phyloP scores from a whole-genome alignment of 2,797 vertebrate genomes.

The Phrynocephalus vlangalii region DNA sequence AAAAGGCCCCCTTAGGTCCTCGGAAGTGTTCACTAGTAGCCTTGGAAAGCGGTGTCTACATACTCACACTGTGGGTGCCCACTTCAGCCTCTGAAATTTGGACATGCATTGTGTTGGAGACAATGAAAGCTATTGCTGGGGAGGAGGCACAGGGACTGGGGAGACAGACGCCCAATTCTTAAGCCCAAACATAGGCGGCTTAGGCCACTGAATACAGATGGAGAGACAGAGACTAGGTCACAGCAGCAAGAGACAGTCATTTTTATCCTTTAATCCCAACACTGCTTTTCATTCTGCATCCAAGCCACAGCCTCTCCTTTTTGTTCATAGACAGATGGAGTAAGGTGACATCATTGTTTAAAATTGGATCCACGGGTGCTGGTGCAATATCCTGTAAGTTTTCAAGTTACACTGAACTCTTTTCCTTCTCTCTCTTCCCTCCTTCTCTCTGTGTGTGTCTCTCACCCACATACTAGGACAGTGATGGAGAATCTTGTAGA shows the following conservation, averaged over 20 bases:
- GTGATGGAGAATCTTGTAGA: too few species aligned
- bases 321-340: conserved; percentile 1
- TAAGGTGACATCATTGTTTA: conserved; percentile 5
- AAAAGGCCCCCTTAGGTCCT: not conserved
- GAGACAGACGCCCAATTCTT: not conserved
- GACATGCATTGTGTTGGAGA: not conserved
- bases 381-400: not conserved
- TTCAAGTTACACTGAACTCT: not conserved
- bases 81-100: not conserved
- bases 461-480: too few species aligned
- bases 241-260: not conserved
- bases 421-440: too few species aligned
- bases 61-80: not conserved
- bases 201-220: conserved; percentile 7
- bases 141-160: not conserved
- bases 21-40: not conserved
- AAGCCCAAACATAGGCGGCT: conserved; percentile 30
- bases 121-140: not conserved
- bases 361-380: not conserved
- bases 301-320: not conserved
- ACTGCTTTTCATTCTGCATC: not conserved
- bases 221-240: not conserved
- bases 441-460: not conserved
- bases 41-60: not conserved
- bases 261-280: conserved; percentile 29